Evolutionary conservation across 1,140 invertebrate genomes (phyloP), one percentile per base, ranked within the genome.

Genomic region (Trachymyrmex cornetzi): DNA sequence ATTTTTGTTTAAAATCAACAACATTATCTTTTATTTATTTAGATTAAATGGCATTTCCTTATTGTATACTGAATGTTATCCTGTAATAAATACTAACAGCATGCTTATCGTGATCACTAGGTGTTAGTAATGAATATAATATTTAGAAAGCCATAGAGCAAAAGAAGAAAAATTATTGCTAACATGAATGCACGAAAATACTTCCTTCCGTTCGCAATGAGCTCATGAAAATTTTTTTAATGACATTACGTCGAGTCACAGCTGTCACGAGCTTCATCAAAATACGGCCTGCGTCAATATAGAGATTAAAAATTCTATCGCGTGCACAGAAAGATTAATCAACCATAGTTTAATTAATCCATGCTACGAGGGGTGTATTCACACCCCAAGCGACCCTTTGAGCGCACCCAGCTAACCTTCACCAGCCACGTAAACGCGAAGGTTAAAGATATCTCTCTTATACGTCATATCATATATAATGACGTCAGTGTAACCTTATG

Each of bases 401-500:
- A 63, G 79, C 66, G 34, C 30, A 72, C 19, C 53, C 44, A 27
- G n/a, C 2, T 75, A 84, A 84, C 80, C 80, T 84, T 84, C 69
- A 72, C 34, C 34, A 30, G 53, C 53, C 67, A 48, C 55, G 38
- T 84, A 84, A 82, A 82, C 80, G 80, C 34, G 53, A 84, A 84
- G 80, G 69, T 84, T 84, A 84, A 84, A 84, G 80, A 84, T 84
- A 84, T 82, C 79, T 82, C 80, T 30, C 22, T 34, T 50, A 63
- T 75, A 84, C 80, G 80, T 84, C 80, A 84, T 9, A 34, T 9
- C 2, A 22, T 14, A 22, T 48, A 84, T 61, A 72, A 82, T 84
- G 80, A 84, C 80, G 80, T 84, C 69, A 27, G 59, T 75, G 69
- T 9, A 84, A 34, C 27, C 53, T 75, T 74, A 48, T 7, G 67